phyloP scores from a whole-genome alignment of 2,113 vertebrate species.

The Lipotes vexillifer region DNA sequence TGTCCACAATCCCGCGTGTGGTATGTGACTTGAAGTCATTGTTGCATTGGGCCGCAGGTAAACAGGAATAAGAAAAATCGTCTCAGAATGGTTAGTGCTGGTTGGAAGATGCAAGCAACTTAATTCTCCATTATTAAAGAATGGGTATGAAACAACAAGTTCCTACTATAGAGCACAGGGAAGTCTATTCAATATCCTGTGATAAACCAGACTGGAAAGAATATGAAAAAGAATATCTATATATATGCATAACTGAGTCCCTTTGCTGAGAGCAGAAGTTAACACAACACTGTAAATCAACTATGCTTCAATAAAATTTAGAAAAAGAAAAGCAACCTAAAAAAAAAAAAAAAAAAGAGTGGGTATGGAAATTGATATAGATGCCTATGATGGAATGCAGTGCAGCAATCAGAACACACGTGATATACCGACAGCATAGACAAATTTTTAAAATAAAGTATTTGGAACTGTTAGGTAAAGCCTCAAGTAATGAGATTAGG shows the following conservation, averaged over 20 bases:
- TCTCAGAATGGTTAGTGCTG: background rate
- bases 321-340: background rate
- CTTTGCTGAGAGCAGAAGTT: background rate
- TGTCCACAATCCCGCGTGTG: accelerated
- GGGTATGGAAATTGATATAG: background rate
- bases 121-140: background rate
- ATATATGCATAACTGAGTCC: background rate
- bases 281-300: background rate
- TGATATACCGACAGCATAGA: accelerated
- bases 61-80: background rate
- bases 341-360: background rate
- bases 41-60: background rate
- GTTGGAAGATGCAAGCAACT: background rate
- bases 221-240: background rate
- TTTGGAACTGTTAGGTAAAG: background rate
- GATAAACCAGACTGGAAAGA: background rate
- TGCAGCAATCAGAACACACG: background rate
- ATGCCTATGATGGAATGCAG: background rate
- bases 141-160: background rate
- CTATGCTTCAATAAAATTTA: background rate
- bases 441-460: background rate
- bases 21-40: background rate
- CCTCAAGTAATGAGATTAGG: background rate
- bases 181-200: background rate
- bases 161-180: background rate